A percentile compares a stretch with the other conserved stretches of the same genome.
Evolutionary conservation across 2,113 vertebrate genomes (phyloP).

Genomic region (rat (Rattus norvegicus)): GRCr8 NC_086019.1:100163501-100164000

Average conservation of each 20-base stretch:
- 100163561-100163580: slow-evolving; percentile 77
- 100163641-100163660: slow-evolving; percentile 67
- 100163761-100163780: slow-evolving; percentile 79
- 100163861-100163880: neutral
- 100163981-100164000: slow-evolving; percentile 75
- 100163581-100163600: slow-evolving; percentile 73
- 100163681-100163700: slow-evolving; percentile 80
- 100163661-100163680: slow-evolving; percentile 77
- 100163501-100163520: slow-evolving; percentile 58
- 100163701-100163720: slow-evolving; percentile 69
- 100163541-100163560: slow-evolving; percentile 74
- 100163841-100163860: slow-evolving; percentile 46
- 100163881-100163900: slow-evolving; percentile 46
- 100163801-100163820: slow-evolving; percentile 75
- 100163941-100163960: slow-evolving; percentile 75
- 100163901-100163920: slow-evolving; percentile 64
- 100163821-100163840: slow-evolving; percentile 78
- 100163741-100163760: slow-evolving; percentile 52
- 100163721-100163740: slow-evolving; percentile 74
- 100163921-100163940: slow-evolving; percentile 84
- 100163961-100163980: slow-evolving; percentile 81
- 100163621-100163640: slow-evolving; percentile 78
- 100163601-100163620: slow-evolving; percentile 76
- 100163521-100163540: slow-evolving; percentile 80
- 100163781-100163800: slow-evolving; percentile 78